These are phyloP conservation scores for Staurois parvus DNA, from an alignment of 2,797 vertebrate genomes.

Conservation along the genomic window DNA sequence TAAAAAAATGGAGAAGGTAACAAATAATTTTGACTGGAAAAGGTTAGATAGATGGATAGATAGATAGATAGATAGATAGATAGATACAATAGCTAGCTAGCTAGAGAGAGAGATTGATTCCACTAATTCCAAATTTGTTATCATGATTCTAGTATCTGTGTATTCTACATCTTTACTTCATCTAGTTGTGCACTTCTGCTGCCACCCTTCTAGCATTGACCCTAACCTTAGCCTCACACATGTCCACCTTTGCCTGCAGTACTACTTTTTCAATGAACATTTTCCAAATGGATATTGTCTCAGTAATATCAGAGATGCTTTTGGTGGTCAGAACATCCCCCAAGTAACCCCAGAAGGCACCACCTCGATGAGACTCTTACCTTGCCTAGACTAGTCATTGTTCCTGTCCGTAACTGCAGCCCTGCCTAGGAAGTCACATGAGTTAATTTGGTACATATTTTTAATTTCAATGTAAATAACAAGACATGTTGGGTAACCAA, in stretches of 20 bases:
- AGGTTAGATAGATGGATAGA: too few species aligned
- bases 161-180: too few species aligned
- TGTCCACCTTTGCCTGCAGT: not conserved
- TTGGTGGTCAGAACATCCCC: not conserved
- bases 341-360: not conserved
- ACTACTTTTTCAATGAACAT: not conserved
- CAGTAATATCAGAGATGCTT: too few species aligned
- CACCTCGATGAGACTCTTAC: not conserved
- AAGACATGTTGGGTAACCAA: not conserved
- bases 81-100: too few species aligned
- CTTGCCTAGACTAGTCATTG: not conserved
- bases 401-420: not conserved
- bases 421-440: not conserved
- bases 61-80: too few species aligned
- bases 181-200: too few species aligned
- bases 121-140: too few species aligned
- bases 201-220: too few species aligned
- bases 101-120: too few species aligned
- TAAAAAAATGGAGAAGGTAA: too few species aligned
- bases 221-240: not conserved
- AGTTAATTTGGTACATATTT: not conserved
- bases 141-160: too few species aligned
- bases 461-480: not conserved
- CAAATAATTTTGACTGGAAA: too few species aligned
- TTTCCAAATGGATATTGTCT: not conserved